A percentile compares a stretch with the other conserved stretches of the same genome.
Evolutionary conservation across 1,140 invertebrate species (phyloP).

Genomic region (Planococcus citri): DNA sequence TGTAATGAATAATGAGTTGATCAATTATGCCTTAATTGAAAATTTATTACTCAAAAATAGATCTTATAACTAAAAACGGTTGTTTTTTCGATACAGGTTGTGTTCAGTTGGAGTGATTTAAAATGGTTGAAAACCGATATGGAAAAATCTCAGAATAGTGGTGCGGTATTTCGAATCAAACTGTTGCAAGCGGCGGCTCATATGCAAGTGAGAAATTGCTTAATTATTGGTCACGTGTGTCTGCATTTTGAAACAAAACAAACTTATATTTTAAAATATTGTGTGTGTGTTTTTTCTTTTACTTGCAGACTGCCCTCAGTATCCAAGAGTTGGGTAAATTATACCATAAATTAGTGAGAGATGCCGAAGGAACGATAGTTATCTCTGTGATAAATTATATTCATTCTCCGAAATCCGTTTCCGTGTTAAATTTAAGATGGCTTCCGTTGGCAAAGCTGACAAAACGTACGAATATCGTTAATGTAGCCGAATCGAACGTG

Average conservation of each 20-base stretch:
- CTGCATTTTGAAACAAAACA: too few species aligned
- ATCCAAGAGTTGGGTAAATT: conserved; percentile 81
- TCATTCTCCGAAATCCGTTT: conserved; percentile 67
- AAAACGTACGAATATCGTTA: conserved; percentile 38
- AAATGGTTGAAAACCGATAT: conserved; percentile 78
- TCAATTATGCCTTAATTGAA: too few species aligned
- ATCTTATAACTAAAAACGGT: neutral
- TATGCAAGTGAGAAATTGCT: conserved; percentile 68
- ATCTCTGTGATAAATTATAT: conserved; percentile 74
- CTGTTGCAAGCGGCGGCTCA: conserved; percentile 78
- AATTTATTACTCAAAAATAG: neutral
- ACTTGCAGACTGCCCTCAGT: conserved; percentile 57
- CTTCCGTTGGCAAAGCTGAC: conserved; percentile 64
- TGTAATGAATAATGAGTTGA: conserved; percentile 22
- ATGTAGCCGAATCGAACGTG: conserved; percentile 57
- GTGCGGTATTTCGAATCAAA: conserved; percentile 76
- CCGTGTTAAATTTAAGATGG: conserved; percentile 80
- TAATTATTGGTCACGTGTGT: neutral
- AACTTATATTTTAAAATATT: neutral
- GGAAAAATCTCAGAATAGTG: conserved; percentile 82
- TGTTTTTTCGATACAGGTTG: too few species aligned
- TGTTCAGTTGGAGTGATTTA: conserved; percentile 91
- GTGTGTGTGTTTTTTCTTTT: conserved; percentile 16
- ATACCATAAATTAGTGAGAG: conserved; percentile 76
- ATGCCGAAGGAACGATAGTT: conserved; percentile 79